A percentile compares a stretch with the other conserved stretches of the same genome.
phyloP scores from a whole-genome alignment of 1,140 invertebrate species.

The Samia ricini region DNA sequence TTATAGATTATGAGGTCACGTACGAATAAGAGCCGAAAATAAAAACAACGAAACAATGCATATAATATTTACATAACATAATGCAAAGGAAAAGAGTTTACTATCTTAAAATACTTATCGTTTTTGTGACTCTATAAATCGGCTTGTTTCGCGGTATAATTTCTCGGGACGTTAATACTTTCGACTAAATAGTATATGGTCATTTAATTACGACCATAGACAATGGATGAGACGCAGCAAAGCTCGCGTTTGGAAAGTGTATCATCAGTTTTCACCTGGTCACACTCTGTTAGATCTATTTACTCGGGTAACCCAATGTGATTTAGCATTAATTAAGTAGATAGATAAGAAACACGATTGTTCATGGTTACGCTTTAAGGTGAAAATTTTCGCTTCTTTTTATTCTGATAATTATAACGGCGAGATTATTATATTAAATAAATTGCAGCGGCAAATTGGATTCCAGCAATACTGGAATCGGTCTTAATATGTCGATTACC shows the following conservation, averaged over 20 bases:
- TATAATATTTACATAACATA: too few species aligned
- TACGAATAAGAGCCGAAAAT: too few species aligned
- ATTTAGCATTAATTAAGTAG: not conserved
- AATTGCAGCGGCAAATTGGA: too few species aligned
- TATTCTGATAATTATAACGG: not conserved
- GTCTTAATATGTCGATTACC: too few species aligned
- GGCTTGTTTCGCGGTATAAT: not conserved
- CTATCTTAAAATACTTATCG: too few species aligned
- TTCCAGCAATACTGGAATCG: too few species aligned
- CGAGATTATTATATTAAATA: too few species aligned
- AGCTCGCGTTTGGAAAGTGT: slow-evolving; percentile 40
- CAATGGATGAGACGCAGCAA: slow-evolving; percentile 18
- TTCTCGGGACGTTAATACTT: not conserved
- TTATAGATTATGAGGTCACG: too few species aligned
- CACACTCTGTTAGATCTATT: slow-evolving; percentile 13
- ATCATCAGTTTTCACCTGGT: slow-evolving; percentile 29
- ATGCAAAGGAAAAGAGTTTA: too few species aligned
- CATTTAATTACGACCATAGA: slow-evolving; percentile 24
- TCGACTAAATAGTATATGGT: slow-evolving; percentile 12
- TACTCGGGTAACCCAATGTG: not conserved
- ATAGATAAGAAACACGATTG: not conserved
- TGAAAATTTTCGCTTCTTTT: not conserved
- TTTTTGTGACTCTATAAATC: not conserved
- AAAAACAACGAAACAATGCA: too few species aligned
- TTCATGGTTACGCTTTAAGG: not conserved